Conservation (phyloP, 2,888 invertebrate genomes). For the Proisotoma minuta region DNA sequence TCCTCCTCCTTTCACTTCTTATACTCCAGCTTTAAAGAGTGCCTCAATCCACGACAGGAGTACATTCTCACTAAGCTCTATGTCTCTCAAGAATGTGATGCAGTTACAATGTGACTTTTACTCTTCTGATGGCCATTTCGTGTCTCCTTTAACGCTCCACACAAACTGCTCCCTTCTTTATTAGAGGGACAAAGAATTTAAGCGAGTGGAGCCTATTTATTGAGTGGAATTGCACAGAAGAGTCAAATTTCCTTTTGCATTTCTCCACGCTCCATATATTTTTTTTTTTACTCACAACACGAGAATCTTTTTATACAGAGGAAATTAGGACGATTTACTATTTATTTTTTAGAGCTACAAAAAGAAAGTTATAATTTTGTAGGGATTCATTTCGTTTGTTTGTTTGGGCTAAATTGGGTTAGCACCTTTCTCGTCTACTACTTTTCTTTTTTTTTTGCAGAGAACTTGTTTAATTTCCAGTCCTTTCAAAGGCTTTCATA, state of each 20-base stretch:
- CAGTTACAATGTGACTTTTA: neutral
- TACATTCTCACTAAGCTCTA: neutral
- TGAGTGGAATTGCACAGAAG: neutral
- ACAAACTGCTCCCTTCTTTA: neutral
- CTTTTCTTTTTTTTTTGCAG: too few species aligned
- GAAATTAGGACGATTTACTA: too few species aligned
- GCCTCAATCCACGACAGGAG: neutral
- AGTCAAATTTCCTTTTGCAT: neutral
- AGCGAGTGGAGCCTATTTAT: neutral
- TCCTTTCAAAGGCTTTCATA: too few species aligned
- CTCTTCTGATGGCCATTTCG: neutral
- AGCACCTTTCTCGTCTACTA: too few species aligned
- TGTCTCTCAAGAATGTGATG: neutral
- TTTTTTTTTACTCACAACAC: too few species aligned
- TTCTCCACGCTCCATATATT: too few species aligned
- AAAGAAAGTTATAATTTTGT: too few species aligned
- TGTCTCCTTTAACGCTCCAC: neutral
- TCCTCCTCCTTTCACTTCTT: neutral
- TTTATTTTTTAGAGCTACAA: too few species aligned
- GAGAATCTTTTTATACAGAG: too few species aligned
- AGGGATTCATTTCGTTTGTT: too few species aligned
- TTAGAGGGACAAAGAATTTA: neutral
- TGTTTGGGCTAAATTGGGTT: too few species aligned
- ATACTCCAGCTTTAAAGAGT: neutral
- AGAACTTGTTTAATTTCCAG: too few species aligned